A percentile compares a stretch with the other conserved stretches of the same genome.
Evolutionary conservation across 2,888 invertebrate species (phyloP).

Genomic region (Endotricha flammealis): DNA sequence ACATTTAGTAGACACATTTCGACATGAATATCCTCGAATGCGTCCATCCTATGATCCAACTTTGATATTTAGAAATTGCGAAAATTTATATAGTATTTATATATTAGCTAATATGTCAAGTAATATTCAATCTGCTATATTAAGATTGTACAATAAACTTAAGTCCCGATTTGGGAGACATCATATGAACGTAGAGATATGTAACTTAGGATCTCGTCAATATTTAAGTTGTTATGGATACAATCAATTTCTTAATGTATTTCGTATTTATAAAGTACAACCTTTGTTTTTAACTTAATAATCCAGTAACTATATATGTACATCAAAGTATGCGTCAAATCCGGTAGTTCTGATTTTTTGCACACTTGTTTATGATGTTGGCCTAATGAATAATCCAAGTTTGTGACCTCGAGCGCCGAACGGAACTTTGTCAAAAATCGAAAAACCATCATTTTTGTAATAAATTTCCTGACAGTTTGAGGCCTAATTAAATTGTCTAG

Average conservation of each 20-base stretch:
- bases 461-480: no score
- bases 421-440: no score
- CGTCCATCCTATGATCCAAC: constrained; percentile 28
- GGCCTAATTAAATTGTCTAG: no score
- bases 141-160: constrained; percentile 34
- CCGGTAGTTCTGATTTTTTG: no score
- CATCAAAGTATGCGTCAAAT: no score
- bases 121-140: constrained; percentile 24
- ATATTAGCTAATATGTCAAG: constrained; percentile 37
- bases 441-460: no score
- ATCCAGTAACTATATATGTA: not conserved
- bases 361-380: no score
- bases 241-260: constrained; percentile 47
- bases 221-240: constrained; percentile 27
- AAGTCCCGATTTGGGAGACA: constrained; percentile 31
- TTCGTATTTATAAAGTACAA: constrained; percentile 46
- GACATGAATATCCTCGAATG: constrained; percentile 5
- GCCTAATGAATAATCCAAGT: no score
- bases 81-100: constrained; percentile 44
- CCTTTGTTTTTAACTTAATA: constrained; percentile 16
- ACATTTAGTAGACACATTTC: constrained; percentile 37
- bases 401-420: no score
- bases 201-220: constrained; percentile 10
- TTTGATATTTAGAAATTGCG: constrained; percentile 41
- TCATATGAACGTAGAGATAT: constrained; percentile 34